Conservation (phyloP, 2,797 vertebrate genomes). For the Rhinatrema bivittatum region DNA sequence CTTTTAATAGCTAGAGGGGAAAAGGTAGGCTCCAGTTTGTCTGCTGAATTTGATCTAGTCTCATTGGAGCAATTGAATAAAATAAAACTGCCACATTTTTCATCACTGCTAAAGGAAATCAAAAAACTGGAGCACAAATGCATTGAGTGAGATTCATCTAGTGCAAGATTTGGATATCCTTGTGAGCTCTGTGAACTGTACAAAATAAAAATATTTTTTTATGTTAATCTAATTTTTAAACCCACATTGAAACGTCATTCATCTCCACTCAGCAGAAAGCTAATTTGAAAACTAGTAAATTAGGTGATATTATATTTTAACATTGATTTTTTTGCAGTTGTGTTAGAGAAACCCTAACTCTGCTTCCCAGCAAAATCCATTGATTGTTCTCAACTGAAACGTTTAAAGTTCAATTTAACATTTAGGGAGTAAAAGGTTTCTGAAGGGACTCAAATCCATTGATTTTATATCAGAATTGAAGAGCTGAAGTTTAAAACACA, state of each 20-base stretch:
- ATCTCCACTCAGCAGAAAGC: slow-evolving; percentile 58
- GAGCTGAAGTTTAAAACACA: slow-evolving; percentile 84
- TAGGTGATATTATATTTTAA: slow-evolving; percentile 73
- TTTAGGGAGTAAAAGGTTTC: slow-evolving; percentile 95
- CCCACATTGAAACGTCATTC: slow-evolving; percentile 58
- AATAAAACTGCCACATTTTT: not conserved
- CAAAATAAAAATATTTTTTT: slow-evolving; percentile 24
- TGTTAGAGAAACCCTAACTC: slow-evolving; percentile 38
- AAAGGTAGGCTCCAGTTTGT: too few species aligned
- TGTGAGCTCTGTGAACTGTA: slow-evolving; percentile 11
- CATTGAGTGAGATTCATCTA: not conserved
- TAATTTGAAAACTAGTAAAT: slow-evolving; percentile 76
- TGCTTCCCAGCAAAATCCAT: slow-evolving; percentile 74
- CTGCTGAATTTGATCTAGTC: slow-evolving; percentile 6
- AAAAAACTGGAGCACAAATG: slow-evolving; percentile 7
- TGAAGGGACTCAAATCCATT: slow-evolving; percentile 86
- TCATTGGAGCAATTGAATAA: slow-evolving; percentile 7
- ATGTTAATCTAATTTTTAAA: slow-evolving; percentile 37
- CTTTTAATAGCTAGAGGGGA: too few species aligned
- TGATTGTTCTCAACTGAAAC: slow-evolving; percentile 87
- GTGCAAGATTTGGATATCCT: slow-evolving; percentile 24
- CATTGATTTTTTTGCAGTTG: slow-evolving; percentile 59
- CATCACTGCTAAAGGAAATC: slow-evolving; percentile 1
- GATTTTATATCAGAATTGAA: slow-evolving; percentile 92
- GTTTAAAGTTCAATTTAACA: slow-evolving; percentile 98